A percentile compares a stretch with the other conserved stretches of the same genome.
These are phyloP conservation scores for Misgurnus mizolepis DNA, from an alignment of 2,113 vertebrate species.

Conservation along the genomic window DNA sequence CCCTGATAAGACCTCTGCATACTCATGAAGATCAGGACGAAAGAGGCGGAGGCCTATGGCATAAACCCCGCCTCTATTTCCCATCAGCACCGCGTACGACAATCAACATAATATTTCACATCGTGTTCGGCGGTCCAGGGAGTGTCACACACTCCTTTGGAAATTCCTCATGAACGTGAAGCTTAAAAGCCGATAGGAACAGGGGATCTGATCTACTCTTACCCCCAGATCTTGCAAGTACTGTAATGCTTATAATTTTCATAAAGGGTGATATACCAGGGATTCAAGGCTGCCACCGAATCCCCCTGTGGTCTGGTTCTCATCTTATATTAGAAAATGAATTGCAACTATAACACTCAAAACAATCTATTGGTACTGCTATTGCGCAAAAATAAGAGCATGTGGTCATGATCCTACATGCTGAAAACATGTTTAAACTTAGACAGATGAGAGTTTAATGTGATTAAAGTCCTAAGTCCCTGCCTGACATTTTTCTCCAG, in stretches of 20 bases:
- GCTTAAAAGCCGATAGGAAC: background rate
- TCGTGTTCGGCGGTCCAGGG: conserved; percentile 51
- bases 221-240: background rate
- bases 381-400: background rate
- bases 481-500: no score
- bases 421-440: background rate
- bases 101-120: conserved; percentile 61
- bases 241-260: background rate
- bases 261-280: background rate
- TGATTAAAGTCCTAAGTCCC: no score
- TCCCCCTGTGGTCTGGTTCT: conserved; percentile 21
- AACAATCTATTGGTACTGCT: background rate
- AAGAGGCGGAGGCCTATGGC: conserved; percentile 10
- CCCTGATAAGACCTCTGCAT: conserved; percentile 61
- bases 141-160: conserved; percentile 31
- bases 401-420: background rate
- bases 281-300: background rate
- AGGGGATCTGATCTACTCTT: background rate
- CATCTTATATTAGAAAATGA: conserved; percentile 28
- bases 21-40: conserved; percentile 25
- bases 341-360: conserved; percentile 40
- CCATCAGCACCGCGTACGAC: conserved; percentile 47
- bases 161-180: conserved; percentile 24
- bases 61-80: conserved; percentile 5
- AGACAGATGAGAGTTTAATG: no score